Conservation (phyloP, 2,888 invertebrate genomes). For the Dioctria linearis region DNA sequence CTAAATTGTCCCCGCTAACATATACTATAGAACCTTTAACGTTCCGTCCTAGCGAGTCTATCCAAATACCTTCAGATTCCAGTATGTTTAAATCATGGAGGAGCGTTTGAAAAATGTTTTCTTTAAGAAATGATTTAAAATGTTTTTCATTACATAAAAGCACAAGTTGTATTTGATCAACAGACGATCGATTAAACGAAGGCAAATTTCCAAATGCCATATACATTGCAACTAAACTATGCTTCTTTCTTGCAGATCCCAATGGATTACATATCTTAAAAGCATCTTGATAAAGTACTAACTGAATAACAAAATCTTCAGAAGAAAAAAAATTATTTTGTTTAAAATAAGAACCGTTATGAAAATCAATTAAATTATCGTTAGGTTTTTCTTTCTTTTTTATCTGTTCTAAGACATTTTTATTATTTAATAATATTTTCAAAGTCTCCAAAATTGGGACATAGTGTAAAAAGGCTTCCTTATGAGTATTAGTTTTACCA, state of each 20-base stretch:
- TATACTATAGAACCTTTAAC: background rate
- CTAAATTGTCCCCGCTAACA: background rate
- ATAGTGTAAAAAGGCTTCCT: background rate
- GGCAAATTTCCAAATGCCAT: background rate
- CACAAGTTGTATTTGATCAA: background rate
- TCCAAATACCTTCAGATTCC: background rate
- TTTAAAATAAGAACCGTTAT: background rate
- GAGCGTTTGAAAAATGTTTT: no score
- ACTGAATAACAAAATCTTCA: background rate
- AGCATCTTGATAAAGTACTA: background rate
- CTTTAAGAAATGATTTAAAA: background rate
- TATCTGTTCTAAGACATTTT: background rate
- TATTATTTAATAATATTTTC: no score
- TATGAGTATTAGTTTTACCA: background rate
- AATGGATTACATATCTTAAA: background rate
- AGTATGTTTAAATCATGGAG: background rate
- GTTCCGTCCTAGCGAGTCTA: background rate
- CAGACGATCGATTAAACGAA: background rate
- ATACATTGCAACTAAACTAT: background rate
- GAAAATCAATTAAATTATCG: background rate
- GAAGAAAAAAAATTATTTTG: background rate
- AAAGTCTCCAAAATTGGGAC: background rate
- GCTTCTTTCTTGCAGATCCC: background rate
- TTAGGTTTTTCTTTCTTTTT: background rate
- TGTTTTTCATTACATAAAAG: conserved; percentile 1